These are phyloP conservation scores for Sisyra nigra DNA, from an alignment of 2,888 invertebrate genomes.

Conservation along the genomic window DNA sequence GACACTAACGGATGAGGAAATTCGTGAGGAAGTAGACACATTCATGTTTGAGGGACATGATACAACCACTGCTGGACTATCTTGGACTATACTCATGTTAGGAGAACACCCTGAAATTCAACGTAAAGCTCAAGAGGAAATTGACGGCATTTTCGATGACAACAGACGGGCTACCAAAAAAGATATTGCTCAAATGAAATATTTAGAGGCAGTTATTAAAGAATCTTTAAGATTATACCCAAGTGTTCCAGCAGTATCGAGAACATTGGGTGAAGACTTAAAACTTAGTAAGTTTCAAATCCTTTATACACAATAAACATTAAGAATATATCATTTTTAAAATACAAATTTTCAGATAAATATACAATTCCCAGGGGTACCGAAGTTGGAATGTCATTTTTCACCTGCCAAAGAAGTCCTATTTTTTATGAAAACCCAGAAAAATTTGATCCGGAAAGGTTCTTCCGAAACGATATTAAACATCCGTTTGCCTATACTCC, in stretches of 20 bases:
- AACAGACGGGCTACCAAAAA: conserved; percentile 16
- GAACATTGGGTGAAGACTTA: conserved; percentile 25
- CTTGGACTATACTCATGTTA: conserved; percentile 22
- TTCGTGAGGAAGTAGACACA: conserved; percentile 26
- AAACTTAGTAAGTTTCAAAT: neutral
- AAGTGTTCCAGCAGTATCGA: conserved; percentile 31
- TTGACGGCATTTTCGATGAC: conserved; percentile 21
- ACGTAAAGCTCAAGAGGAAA: conserved; percentile 24
- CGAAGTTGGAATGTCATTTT: neutral
- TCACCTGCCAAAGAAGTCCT: conserved; percentile 8
- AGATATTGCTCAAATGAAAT: conserved; percentile 35
- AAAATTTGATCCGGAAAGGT: conserved; percentile 13
- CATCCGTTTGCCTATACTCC: conserved; percentile 11
- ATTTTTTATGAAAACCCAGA: conserved; percentile 11
- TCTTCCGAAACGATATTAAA: conserved; percentile 5
- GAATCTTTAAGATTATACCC: conserved; percentile 35
- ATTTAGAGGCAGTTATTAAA: conserved; percentile 34
- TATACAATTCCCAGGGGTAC: neutral
- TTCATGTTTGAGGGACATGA: conserved; percentile 28
- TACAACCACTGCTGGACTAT: conserved; percentile 23
- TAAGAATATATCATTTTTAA: no score
- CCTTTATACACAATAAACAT: neutral
- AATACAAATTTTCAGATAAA: neutral
- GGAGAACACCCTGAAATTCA: conserved; percentile 27
- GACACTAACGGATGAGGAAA: conserved; percentile 20